These are phyloP conservation scores for Halichondria panicea DNA, from an alignment of 37 sponge, comb jelly and placozoan species.

Conservation along the genomic window DNA sequence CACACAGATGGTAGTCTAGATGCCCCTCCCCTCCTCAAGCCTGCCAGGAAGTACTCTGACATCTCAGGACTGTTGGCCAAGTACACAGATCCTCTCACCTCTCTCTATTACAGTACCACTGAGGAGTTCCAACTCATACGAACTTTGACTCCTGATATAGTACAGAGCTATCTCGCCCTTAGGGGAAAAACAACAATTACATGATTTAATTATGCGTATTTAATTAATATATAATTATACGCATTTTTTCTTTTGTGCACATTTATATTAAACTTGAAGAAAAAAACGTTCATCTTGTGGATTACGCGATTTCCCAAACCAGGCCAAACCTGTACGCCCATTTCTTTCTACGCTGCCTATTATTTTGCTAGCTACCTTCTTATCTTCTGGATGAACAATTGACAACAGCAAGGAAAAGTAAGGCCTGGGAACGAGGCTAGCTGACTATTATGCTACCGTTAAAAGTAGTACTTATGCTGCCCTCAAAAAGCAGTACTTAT, in stretches of 20 bases:
- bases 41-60: slow-evolving; percentile 84
- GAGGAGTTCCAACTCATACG: slow-evolving; percentile 72
- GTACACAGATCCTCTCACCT: slow-evolving; percentile 81
- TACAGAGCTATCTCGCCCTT: slow-evolving; percentile 74
- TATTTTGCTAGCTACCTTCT: too few relatives aligned
- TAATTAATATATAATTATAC: background rate
- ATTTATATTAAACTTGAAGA: background rate
- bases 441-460: too few relatives aligned
- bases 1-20: slow-evolving; percentile 73
- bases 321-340: too few relatives aligned
- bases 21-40: slow-evolving; percentile 81
- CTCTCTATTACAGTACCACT: slow-evolving; percentile 41
- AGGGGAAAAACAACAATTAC: slow-evolving; percentile 60
- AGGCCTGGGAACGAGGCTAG: too few relatives aligned
- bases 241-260: background rate
- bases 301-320: too few relatives aligned
- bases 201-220: background rate
- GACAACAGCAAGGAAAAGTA: too few relatives aligned
- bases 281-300: background rate
- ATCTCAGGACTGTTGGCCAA: slow-evolving; percentile 77
- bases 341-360: too few relatives aligned
- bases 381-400: too few relatives aligned
- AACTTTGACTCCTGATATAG: slow-evolving; percentile 62
- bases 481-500: too few relatives aligned
- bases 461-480: too few relatives aligned